These are phyloP conservation scores for Ameiurus melas DNA, from an alignment of 2,113 vertebrate genomes.

Conservation along the genomic window DNA sequence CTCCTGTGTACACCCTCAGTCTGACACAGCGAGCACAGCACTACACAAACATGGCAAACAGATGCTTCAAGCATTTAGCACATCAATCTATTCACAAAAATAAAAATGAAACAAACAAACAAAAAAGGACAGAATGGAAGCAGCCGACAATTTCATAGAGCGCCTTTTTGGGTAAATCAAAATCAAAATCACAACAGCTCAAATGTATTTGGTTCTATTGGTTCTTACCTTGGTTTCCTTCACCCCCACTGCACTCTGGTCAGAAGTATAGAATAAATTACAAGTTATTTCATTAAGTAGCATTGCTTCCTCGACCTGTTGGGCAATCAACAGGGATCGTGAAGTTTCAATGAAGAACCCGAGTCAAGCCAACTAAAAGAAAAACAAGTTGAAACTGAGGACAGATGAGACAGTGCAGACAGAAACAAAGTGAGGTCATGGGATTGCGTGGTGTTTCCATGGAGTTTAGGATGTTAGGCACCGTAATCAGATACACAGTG, in stretches of 20 bases:
- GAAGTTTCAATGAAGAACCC: constrained; percentile 76
- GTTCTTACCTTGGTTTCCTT: constrained; percentile 76
- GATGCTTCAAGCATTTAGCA: constrained; percentile 44
- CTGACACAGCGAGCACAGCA: constrained; percentile 46
- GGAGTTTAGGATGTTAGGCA: constrained; percentile 46
- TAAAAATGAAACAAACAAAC: constrained; percentile 5
- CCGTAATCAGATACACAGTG: neutral
- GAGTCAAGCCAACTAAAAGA: constrained; percentile 71
- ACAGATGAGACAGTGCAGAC: constrained; percentile 64
- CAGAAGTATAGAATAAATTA: constrained; percentile 82
- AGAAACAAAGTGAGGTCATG: constrained; percentile 58
- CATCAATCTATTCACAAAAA: constrained; percentile 42
- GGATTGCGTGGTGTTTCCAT: constrained; percentile 62
- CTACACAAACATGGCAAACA: constrained; percentile 53
- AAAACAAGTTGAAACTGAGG: constrained; percentile 72
- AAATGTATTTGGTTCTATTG: constrained; percentile 42
- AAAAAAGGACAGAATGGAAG: constrained; percentile 47
- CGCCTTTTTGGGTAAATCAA: constrained; percentile 27
- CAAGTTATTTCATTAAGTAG: constrained; percentile 83
- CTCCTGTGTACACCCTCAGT: constrained; percentile 39
- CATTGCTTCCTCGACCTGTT: constrained; percentile 81
- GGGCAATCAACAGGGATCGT: constrained; percentile 79
- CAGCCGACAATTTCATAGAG: constrained; percentile 48
- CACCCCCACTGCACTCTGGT: constrained; percentile 80
- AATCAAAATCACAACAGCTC: constrained; percentile 26